Base-by-base conservation (phyloP, 2,113 vertebrate species). In the Nibea coibor region DNA sequence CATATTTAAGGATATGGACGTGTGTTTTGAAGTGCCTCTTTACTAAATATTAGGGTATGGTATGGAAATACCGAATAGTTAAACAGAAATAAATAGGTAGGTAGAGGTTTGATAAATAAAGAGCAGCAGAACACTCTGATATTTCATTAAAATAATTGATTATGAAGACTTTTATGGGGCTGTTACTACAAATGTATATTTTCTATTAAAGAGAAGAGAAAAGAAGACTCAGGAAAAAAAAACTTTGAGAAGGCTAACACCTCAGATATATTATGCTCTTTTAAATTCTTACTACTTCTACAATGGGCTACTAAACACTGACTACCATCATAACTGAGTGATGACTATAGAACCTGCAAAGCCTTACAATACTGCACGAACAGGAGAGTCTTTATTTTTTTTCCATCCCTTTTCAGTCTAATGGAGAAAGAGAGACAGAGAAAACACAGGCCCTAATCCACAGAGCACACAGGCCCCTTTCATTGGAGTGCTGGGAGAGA, bases 381-480 rank as follows among this genome's bases (percentile, higher is more conserved):
- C 92, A 93, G 90, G 72, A 67, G 64, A 82, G 80, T 81, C 82
- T 88, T 86, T 93, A 86, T 90, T 85, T 87, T 0, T 87, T 82
- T 84, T 81, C 63, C 83, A 85, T 91, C 84, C 35, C 87, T 88
- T 93, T 91, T 93, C 88, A 90, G 87, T 91, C 91, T 94, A 92
- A 94, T 94, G 93, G 91, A 94, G 89, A 95, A 94, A 87, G 69
- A 88, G 88, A 89, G 81, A 88, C 80, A 74, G 82, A 86, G 89
- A 90, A 91, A 92, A 88, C 84, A 79, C 78, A 66, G 75, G 61
- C 91, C 85, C 82, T 96, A 97, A 96, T 96, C 96, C 95, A 94
- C 92, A 95, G 94, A 95, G 94, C 90, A 96, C 94, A 96, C 92
- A 94, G 93, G 93, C 82, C 90, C 93, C 95, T 96, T 96, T 96